Evolutionary conservation across 2,113 vertebrate genomes (phyloP).

Genomic region (Beaufortia kweichowensis): DNA sequence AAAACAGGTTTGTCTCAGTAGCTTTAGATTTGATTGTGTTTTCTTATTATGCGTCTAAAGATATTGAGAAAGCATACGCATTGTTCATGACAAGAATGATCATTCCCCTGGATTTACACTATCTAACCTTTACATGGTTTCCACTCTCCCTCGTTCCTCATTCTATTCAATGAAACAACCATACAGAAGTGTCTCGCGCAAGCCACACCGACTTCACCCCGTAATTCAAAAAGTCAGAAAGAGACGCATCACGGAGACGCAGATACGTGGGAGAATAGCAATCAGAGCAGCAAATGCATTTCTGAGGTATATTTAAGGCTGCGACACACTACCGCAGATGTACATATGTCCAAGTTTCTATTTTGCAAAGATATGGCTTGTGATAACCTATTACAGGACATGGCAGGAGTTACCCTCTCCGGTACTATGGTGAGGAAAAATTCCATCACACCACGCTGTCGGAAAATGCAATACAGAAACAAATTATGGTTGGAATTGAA

Average conservation of each 20-base stretch:
- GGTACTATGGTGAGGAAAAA: constrained; percentile 81
- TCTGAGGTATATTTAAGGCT: constrained; percentile 96
- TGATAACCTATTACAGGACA: constrained; percentile 95
- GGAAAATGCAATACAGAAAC: constrained; percentile 96
- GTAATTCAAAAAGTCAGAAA: constrained; percentile 48
- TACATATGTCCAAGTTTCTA: constrained; percentile 95
- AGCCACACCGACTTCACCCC: constrained; percentile 24
- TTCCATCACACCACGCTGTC: constrained; percentile 93
- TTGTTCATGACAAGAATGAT: constrained; percentile 43
- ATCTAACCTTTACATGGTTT: constrained; percentile 42
- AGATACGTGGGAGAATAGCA: constrained; percentile 91
- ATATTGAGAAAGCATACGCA: constrained; percentile 21
- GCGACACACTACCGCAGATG: constrained; percentile 96
- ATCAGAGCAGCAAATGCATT: constrained; percentile 98
- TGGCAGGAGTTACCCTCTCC: constrained; percentile 78
- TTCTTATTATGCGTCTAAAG: constrained; percentile 41
- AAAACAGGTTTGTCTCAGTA: constrained; percentile 14
- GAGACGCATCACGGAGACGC: constrained; percentile 54
- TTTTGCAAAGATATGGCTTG: constrained; percentile 94
- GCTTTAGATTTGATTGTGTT: constrained; percentile 36
- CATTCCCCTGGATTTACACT: constrained; percentile 28
- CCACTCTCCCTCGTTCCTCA: constrained; percentile 53
- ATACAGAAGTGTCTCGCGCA: constrained; percentile 28
- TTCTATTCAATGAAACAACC: constrained; percentile 31
- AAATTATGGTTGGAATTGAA: constrained; percentile 99